Evolutionary conservation across 2,113 vertebrate species (phyloP).

Genomic region (Plotosus lineatus): DNA sequence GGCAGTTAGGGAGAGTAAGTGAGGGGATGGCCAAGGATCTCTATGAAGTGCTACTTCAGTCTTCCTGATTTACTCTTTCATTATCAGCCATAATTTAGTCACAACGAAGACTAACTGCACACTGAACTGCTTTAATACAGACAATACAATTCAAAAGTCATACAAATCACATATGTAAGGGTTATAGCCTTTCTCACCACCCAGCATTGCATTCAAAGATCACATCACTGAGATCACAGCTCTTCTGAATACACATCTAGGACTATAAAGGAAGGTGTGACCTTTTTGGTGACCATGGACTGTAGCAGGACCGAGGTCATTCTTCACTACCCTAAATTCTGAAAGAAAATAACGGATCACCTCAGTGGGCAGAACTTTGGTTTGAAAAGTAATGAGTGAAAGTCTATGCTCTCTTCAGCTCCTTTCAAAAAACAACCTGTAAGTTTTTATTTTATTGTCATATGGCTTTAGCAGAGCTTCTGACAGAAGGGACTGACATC

Average conservation of each 20-base stretch:
- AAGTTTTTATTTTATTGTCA: no score
- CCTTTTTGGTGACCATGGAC: conserved; percentile 9
- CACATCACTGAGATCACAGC: conserved; percentile 4
- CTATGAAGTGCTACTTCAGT: conserved; percentile 16
- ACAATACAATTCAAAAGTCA: conserved; percentile 24
- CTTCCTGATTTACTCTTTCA: conserved; percentile 45
- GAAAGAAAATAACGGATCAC: no score
- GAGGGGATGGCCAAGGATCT: conserved; percentile 24
- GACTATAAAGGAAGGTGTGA: conserved; percentile 6
- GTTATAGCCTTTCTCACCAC: conserved; percentile 10
- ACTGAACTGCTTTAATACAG: conserved; percentile 7
- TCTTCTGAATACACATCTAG: conserved; percentile 16
- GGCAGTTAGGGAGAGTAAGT: conserved; percentile 11
- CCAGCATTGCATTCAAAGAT: conserved; percentile 24
- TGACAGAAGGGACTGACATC: no score
- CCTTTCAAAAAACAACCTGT: no score
- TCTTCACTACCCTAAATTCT: no score
- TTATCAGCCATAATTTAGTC: conserved; percentile 44
- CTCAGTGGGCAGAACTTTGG: no score
- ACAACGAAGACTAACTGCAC: conserved; percentile 27
- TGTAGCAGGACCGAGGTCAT: no score
- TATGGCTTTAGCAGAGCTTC: no score
- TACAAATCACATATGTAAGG: conserved; percentile 45
- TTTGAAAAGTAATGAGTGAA: no score
- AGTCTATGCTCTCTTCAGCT: no score